Percentiles rank a stretch among this genome's conserved stretches.
Conservation (phyloP, 2,113 vertebrate species). For the Ammodytes dubius region DNA sequence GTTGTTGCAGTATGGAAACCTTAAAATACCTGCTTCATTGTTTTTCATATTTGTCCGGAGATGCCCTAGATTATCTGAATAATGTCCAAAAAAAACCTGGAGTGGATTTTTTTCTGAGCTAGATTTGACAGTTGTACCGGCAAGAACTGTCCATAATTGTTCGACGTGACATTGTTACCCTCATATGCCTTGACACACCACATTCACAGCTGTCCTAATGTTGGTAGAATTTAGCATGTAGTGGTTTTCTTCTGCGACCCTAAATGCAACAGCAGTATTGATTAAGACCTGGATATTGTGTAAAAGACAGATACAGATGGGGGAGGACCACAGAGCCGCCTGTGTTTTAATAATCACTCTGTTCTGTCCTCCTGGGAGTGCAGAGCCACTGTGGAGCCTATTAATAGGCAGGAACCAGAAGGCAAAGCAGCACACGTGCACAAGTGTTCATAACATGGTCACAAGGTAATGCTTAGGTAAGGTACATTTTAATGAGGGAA, state of each 20-base stretch:
- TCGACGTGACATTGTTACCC: slow-evolving; percentile 15
- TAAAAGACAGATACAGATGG: slow-evolving; percentile 59
- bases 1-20: not conserved
- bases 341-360: slow-evolving; percentile 81
- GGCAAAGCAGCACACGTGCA: slow-evolving; percentile 58
- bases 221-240: slow-evolving; percentile 10
- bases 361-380: slow-evolving; percentile 70
- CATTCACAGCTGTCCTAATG: slow-evolving; percentile 6
- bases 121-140: not conserved
- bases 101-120: not conserved
- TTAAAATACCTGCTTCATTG: not conserved
- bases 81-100: slow-evolving; percentile 2
- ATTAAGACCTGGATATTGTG: slow-evolving; percentile 60
- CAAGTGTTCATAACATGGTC: slow-evolving; percentile 64
- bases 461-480: slow-evolving; percentile 40
- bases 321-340: slow-evolving; percentile 58
- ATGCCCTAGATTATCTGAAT: not conserved
- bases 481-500: slow-evolving; percentile 1
- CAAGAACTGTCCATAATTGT: not conserved
- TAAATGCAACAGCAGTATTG: slow-evolving; percentile 28
- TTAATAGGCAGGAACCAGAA: slow-evolving; percentile 71
- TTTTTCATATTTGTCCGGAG: slow-evolving; percentile 1
- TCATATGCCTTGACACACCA: not conserved
- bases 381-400: slow-evolving; percentile 61
- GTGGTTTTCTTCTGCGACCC: slow-evolving; percentile 2